Evolutionary conservation across 2,113 vertebrate species (phyloP).

Genomic region (Grantiella picta): DNA sequence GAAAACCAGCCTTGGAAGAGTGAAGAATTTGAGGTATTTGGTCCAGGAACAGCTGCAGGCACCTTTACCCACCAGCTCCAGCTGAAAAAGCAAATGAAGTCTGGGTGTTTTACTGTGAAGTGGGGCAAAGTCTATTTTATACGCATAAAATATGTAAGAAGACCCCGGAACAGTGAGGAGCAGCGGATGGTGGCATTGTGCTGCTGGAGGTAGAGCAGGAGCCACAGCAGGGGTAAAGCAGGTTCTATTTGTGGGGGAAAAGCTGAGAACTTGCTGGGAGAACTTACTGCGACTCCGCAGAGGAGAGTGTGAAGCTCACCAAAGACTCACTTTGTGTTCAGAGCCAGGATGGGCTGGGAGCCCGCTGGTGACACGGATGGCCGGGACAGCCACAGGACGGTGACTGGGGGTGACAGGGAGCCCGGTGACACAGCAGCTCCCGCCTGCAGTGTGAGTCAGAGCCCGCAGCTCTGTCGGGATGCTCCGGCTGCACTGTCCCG

Average conservation of each 20-base stretch:
- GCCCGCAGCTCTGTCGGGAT: neutral
- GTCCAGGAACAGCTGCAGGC: neutral
- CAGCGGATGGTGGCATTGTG: accelerated
- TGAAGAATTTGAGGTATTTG: neutral
- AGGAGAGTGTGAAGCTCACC: accelerated
- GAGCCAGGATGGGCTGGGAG: neutral
- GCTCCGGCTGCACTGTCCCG: accelerated
- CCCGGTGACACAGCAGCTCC: neutral
- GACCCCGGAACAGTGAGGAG: neutral
- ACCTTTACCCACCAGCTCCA: neutral
- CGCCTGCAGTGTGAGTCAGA: neutral
- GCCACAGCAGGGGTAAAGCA: neutral
- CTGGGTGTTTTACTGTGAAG: neutral
- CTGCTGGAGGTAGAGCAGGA: neutral
- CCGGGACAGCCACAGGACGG: accelerated
- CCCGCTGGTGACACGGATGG: neutral
- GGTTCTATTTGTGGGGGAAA: neutral
- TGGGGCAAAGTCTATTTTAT: neutral
- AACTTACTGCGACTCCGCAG: accelerated
- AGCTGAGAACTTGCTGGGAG: neutral
- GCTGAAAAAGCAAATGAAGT: neutral
- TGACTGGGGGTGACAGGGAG: neutral
- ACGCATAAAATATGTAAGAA: neutral
- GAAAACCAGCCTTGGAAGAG: neutral
- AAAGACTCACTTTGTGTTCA: accelerated